Evolutionary conservation across 2,113 vertebrate species (phyloP).

Genomic region (Erinaceus europaeus): DNA sequence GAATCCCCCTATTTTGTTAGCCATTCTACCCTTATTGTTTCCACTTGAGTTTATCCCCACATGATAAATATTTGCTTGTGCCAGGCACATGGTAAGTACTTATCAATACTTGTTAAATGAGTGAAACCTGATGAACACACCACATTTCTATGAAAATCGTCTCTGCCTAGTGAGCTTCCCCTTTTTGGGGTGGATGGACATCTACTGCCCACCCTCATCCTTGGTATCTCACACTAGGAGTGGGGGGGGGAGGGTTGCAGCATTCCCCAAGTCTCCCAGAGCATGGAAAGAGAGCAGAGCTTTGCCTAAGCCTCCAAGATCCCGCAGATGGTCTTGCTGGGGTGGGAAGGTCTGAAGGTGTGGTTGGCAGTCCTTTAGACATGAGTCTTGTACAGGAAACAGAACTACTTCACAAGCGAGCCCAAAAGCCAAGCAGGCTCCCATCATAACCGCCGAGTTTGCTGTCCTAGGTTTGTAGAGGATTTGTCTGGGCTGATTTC

Average conservation of each 20-base stretch:
- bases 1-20: not conserved
- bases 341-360: not conserved
- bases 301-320: not conserved
- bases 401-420: not conserved
- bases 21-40: not conserved
- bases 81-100: not conserved
- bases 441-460: not conserved
- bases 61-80: not conserved
- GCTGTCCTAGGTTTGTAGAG: conserved; percentile 2
- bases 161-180: not conserved
- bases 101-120: not conserved
- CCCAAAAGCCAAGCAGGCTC: not conserved
- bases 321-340: too few species aligned
- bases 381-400: not conserved
- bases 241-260: not conserved
- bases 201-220: not conserved
- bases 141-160: not conserved
- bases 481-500: conserved; percentile 34
- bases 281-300: fast-evolving
- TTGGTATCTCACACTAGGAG: fast-evolving
- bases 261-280: not conserved
- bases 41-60: not conserved
- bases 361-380: not conserved
- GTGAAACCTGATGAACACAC: not conserved
- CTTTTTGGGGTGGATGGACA: not conserved